Percentiles rank a stretch among this genome's conserved stretches.
Evolutionary conservation across 2,113 vertebrate genomes (phyloP).

Genomic region (Chlamydotis undulata): DNA sequence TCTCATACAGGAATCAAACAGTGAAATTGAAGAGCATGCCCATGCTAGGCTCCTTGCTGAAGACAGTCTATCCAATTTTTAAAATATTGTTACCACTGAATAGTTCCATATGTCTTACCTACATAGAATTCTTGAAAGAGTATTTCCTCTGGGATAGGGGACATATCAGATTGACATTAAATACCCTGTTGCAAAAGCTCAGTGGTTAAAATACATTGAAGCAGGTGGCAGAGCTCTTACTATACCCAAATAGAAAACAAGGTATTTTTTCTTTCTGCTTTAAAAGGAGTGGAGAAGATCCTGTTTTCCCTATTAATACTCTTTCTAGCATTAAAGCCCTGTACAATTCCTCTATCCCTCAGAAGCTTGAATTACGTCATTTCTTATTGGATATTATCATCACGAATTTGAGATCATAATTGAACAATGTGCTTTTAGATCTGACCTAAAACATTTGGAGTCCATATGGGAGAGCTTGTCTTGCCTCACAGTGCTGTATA

Average conservation of each 20-base stretch:
- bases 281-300: not conserved
- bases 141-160: not conserved
- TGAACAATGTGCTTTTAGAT: not conserved
- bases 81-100: not conserved
- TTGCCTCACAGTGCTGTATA: not conserved
- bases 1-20: not conserved
- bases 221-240: not conserved
- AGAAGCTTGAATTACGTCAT: not conserved
- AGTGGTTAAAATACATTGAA: not conserved
- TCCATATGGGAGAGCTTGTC: not conserved
- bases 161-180: not conserved
- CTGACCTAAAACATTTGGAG: conserved; percentile 37
- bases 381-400: conserved; percentile 19
- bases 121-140: not conserved
- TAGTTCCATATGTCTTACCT: not conserved
- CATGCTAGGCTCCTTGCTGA: not conserved
- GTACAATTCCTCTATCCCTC: not conserved
- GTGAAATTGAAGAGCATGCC: not conserved
- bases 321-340: not conserved
- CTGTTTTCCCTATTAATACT: not conserved
- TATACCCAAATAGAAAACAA: not conserved
- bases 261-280: not conserved
- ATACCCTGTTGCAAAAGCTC: not conserved
- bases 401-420: conserved; percentile 29
- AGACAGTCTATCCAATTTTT: not conserved